Conservation (phyloP, 2,113 vertebrate species). For the Eublepharis macularius region DNA sequence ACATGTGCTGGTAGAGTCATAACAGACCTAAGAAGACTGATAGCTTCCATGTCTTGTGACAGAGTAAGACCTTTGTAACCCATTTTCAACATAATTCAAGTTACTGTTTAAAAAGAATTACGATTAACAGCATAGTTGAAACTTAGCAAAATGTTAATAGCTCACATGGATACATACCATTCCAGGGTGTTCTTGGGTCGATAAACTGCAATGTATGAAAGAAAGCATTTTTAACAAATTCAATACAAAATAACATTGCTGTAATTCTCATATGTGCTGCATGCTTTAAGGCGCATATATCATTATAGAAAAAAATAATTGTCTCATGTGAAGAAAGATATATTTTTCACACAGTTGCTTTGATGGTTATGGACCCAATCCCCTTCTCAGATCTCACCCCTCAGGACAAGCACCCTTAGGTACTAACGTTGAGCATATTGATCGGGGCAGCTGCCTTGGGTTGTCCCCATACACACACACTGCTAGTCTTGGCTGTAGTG, state of each 20-base stretch:
- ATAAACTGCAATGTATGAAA: slow-evolving; percentile 14
- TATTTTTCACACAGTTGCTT: too few species aligned
- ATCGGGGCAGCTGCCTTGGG: too few species aligned
- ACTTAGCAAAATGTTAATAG: neutral
- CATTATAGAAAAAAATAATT: too few species aligned
- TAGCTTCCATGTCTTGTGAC: neutral
- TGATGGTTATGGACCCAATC: too few species aligned
- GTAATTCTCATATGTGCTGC: neutral
- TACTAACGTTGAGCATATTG: too few species aligned
- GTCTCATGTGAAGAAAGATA: too few species aligned
- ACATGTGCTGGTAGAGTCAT: neutral
- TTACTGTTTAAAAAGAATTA: neutral
- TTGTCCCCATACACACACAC: too few species aligned
- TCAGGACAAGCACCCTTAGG: too few species aligned
- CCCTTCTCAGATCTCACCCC: too few species aligned
- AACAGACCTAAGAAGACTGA: neutral
- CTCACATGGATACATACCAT: neutral
- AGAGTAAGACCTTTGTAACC: neutral
- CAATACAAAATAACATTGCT: neutral
- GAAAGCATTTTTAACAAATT: slow-evolving; percentile 18
- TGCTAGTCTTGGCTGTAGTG: too few species aligned
- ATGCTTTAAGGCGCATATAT: too few species aligned
- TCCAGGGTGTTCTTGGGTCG: neutral
- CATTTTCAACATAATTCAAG: slow-evolving; percentile 4
- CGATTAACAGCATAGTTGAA: neutral